Conservation (phyloP, 2,797 vertebrate genomes). For the Sebastes iracundus region DNA sequence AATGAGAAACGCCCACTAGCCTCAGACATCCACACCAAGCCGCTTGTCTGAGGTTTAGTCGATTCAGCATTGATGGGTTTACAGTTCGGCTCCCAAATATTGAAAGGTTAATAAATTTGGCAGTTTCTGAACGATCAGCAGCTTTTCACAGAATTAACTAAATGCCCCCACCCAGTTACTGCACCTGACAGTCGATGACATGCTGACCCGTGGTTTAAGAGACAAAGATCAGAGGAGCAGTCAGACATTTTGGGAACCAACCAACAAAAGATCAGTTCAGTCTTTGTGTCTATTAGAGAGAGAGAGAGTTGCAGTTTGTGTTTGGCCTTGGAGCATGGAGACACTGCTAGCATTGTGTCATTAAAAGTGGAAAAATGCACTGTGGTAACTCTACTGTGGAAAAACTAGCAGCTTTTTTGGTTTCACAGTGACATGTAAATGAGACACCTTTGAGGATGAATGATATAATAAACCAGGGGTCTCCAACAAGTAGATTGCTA, state of each 20-base stretch:
- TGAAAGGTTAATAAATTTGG: conserved; percentile 40
- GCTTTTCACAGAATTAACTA: conserved; percentile 17
- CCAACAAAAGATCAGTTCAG: not conserved
- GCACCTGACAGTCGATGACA: not conserved
- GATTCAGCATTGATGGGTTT: conserved; percentile 44
- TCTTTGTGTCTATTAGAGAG: not conserved
- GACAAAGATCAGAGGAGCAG: not conserved
- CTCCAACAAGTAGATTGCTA: no score
- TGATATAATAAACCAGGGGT: not conserved
- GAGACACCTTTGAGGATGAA: not conserved
- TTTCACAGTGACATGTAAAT: not conserved
- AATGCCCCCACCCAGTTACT: conserved; percentile 6
- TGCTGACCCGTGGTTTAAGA: conserved; percentile 14
- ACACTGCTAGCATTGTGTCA: not conserved
- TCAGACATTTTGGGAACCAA: not conserved
- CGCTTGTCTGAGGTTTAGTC: conserved; percentile 26
- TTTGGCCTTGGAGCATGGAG: not conserved
- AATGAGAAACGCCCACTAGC: conserved; percentile 39
- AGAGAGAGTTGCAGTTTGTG: not conserved
- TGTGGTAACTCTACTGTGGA: not conserved
- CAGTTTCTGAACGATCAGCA: conserved; percentile 30
- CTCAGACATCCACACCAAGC: conserved; percentile 24
- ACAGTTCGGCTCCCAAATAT: conserved; percentile 30
- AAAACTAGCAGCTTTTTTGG: not conserved
- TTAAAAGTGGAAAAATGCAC: not conserved